Base-by-base conservation (phyloP, 1,140 invertebrate species). In the Drosophila tropicalis region DNA sequence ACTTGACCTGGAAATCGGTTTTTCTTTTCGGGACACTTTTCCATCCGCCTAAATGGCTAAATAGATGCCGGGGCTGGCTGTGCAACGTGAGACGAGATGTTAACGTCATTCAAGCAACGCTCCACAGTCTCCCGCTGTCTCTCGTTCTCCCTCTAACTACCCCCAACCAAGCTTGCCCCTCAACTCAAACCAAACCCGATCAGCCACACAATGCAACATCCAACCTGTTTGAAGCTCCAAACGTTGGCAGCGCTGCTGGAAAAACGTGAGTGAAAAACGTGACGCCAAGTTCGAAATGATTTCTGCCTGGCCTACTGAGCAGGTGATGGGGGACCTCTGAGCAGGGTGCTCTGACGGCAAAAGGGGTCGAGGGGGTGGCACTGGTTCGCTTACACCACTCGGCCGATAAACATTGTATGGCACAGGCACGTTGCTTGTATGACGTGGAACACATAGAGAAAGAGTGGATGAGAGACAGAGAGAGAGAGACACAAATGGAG, bases 251-350 rank as follows among this genome's bases (percentile, higher is more conserved):
- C 70, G 72, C 83, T 71, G 83, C 62, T 74, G 67, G 69, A 75
- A 86, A 87, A 87, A 87, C 83, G 83, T 87, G 83, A 87, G 79
- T 72, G 62, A 57, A 76, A 87, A 87, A 87, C 83, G 83, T 87
- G 83, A 87, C 84, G 67, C 72, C 73, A 81, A 66, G 79, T 83
- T 87, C 69, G 83, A 89, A 76, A 70, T 58, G 63, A 76, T 89
- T 76, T 25, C 62, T 44, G 63, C 47, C 79, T 86, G 83, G 83
- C 84, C 84, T 89, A 89, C 72, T 86, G 79, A 86, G 51, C 79
- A 61, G 34, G 74, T 66, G 51, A 64, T 29, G 84, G 65, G 29
- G 29, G 29, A 29, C 29, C 17, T 19, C 2, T 19, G 7, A 9
- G 9, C 29, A 29, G 61, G 40, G 55, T 12, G 34, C 13, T 1